A percentile compares a stretch with the other conserved stretches of the same genome.
phyloP scores from a whole-genome alignment of 2,888 invertebrate genomes.

The Dorcus hopei region DNA sequence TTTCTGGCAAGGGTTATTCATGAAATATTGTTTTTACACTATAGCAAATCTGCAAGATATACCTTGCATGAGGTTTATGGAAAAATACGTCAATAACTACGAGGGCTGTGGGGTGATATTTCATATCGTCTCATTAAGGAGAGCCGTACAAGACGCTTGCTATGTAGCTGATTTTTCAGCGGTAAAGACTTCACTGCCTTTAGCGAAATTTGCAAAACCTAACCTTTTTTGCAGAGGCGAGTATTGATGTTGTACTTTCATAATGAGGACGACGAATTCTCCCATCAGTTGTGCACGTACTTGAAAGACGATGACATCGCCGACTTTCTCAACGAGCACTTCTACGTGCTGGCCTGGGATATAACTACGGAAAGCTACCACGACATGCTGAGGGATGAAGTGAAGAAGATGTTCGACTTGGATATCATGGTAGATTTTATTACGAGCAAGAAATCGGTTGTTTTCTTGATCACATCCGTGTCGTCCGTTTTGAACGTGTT shows the following conservation, averaged over 20 bases:
- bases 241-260: slow-evolving; percentile 36
- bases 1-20: too few species aligned
- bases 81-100: not conserved
- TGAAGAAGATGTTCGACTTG: slow-evolving; percentile 23
- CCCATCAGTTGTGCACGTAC: slow-evolving; percentile 31
- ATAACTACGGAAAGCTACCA: slow-evolving; percentile 30
- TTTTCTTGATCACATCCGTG: slow-evolving; percentile 31
- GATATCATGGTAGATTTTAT: slow-evolving; percentile 21
- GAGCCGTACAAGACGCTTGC: not conserved
- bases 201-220: not conserved
- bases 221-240: slow-evolving; percentile 28
- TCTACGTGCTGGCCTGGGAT: slow-evolving; percentile 39
- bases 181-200: slow-evolving; percentile 3
- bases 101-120: not conserved
- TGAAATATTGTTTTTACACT: not conserved
- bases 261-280: slow-evolving; percentile 32
- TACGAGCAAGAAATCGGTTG: slow-evolving; percentile 22
- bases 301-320: slow-evolving; percentile 26
- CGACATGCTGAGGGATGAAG: slow-evolving; percentile 27
- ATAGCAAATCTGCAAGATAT: not conserved
- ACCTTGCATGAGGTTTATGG: not conserved
- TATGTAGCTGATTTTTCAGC: not conserved
- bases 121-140: not conserved
- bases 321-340: slow-evolving; percentile 29
- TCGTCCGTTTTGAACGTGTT: slow-evolving; percentile 22